Evolutionary conservation across 1,140 invertebrate species (phyloP).

Genomic region (Dreissena rostriformis): DNA sequence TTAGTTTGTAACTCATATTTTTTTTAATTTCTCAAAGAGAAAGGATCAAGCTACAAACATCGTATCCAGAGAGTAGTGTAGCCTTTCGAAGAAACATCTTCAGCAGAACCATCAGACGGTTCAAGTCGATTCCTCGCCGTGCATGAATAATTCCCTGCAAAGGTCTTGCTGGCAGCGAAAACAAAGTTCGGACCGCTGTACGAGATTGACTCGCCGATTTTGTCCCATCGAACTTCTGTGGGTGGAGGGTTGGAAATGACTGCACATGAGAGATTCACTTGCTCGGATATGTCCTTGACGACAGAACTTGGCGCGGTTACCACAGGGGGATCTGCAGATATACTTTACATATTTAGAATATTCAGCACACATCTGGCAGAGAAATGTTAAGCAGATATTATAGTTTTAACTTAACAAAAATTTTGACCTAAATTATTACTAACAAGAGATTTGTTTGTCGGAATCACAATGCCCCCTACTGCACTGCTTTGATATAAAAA

Average conservation of each 20-base stretch:
- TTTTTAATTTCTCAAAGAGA: too few species aligned
- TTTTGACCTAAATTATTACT: too few species aligned
- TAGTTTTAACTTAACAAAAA: too few species aligned
- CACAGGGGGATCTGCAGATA: slow-evolving; percentile 61
- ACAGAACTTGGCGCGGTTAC: slow-evolving; percentile 40
- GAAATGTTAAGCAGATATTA: too few species aligned
- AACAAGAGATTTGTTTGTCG: too few species aligned
- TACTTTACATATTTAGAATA: too few species aligned
- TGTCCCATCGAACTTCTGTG: slow-evolving; percentile 59
- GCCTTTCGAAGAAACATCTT: slow-evolving; percentile 37
- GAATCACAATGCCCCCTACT: too few species aligned
- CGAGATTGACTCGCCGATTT: slow-evolving; percentile 28
- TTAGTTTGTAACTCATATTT: too few species aligned
- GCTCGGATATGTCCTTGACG: slow-evolving; percentile 54
- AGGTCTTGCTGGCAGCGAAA: slow-evolving; percentile 19
- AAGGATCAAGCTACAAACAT: slow-evolving; percentile 19
- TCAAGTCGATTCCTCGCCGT: slow-evolving; percentile 39
- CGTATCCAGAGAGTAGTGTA: slow-evolving; percentile 30
- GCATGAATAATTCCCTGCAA: slow-evolving; percentile 49
- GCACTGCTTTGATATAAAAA: too few species aligned
- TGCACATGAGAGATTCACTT: slow-evolving; percentile 61
- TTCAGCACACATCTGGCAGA: too few species aligned
- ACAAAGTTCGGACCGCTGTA: slow-evolving; percentile 47
- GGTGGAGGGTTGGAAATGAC: slow-evolving; percentile 69
- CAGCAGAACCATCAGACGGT: slow-evolving; percentile 27